phyloP scores from a whole-genome alignment of 2,113 vertebrate genomes.

The Circaetus gallicus region DNA sequence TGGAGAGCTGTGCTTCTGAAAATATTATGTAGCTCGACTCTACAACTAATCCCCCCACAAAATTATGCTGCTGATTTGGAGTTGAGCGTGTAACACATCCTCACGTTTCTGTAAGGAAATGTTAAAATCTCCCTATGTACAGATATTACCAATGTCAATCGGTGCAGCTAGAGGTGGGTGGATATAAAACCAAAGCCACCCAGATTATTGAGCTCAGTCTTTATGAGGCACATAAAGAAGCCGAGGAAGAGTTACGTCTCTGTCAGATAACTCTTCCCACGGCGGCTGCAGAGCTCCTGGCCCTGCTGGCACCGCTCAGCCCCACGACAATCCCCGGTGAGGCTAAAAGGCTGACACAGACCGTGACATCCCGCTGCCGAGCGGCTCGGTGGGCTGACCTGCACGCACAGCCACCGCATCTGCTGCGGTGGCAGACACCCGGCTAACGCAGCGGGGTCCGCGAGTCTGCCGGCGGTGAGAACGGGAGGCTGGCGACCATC shows the following conservation, averaged over 20 bases:
- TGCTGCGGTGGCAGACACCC: background rate
- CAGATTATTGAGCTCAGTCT: background rate
- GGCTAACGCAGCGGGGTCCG: too few species aligned
- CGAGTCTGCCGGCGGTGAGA: background rate
- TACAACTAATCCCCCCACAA: background rate
- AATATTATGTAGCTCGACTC: background rate
- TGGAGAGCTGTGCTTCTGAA: background rate
- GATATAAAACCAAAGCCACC: background rate
- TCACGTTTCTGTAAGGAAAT: background rate
- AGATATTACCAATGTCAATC: background rate
- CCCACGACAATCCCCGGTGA: fast-evolving
- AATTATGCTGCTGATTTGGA: background rate
- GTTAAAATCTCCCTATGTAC: background rate
- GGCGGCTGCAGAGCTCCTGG: background rate
- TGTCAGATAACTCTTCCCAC: background rate
- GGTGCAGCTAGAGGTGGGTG: background rate
- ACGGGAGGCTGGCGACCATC: background rate
- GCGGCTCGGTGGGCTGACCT: background rate
- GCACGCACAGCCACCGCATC: too few species aligned
- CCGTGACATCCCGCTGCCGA: background rate
- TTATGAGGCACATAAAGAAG: background rate
- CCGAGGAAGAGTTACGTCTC: background rate
- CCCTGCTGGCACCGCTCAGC: background rate
- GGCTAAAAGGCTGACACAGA: background rate
- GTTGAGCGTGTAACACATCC: background rate